phyloP scores from a whole-genome alignment of 2,113 vertebrate genomes.

The Erinaceus europaeus region DNA sequence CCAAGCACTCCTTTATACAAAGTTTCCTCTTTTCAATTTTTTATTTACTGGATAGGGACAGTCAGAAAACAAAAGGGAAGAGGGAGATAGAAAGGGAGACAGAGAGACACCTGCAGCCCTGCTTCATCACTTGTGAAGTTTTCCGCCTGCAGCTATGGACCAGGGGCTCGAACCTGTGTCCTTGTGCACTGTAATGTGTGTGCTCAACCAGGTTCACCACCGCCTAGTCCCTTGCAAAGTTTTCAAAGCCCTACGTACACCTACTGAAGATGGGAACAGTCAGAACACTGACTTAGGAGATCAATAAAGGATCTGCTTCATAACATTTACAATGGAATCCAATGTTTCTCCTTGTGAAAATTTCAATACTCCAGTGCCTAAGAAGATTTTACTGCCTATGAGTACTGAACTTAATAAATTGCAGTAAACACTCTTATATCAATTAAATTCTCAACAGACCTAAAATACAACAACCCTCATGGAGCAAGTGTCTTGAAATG shows the following conservation, averaged over 20 bases:
- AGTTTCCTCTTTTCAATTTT: too few species aligned
- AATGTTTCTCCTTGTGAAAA: not conserved
- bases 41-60: too few species aligned
- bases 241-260: not conserved
- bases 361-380: not conserved
- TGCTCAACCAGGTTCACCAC: not conserved
- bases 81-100: too few species aligned
- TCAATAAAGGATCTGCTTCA: not conserved
- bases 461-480: constrained; percentile 10
- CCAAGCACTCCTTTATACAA: too few species aligned
- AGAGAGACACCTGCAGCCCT: too few species aligned
- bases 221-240: not conserved
- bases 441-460: constrained; percentile 9
- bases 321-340: not conserved
- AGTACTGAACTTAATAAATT: not conserved
- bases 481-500: not conserved
- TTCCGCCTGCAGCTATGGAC: too few species aligned
- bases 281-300: not conserved
- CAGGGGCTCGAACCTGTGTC: too few species aligned
- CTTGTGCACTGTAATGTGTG: not conserved
- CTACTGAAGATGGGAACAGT: constrained; percentile 33
- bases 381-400: not conserved
- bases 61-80: too few species aligned
- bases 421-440: not conserved
- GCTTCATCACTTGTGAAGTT: too few species aligned